Evolutionary conservation across 2,888 invertebrate species (phyloP), one percentile per base, ranked within the genome.

Genomic region (Ochropleura plecta): DNA sequence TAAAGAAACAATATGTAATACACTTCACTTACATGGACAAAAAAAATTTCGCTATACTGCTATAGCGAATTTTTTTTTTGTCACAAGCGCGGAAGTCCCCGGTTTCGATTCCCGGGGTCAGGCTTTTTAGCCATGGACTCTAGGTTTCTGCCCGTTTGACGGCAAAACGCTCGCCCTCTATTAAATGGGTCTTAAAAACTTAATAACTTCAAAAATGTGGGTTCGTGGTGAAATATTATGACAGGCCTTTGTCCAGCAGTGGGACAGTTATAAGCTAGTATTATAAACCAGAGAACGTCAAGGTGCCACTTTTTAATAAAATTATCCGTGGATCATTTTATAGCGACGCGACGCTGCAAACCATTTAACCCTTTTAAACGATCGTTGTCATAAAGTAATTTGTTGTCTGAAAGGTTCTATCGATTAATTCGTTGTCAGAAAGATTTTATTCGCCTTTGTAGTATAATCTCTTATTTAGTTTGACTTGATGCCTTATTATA

Each of bases 301-400:
- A 44, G 2, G 14, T 44, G 12, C 14, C 5, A 4, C 5, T 8
- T 40, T 10, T 49, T 30, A 40, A 40, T 63, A 49, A 63, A 55
- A 53, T 63, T 51, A 71, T 42, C 5, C 10, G 18, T 2, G 49
- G 46, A 42, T 6, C 8, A 14, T 40, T 62, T 64, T 20, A n/a
- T 5, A 55, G 5, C 46, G 55, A 75, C 10, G 5, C 46, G 55
- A 75, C 10, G 63, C 46, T 42, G 49, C 44, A 74, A 62, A 75
- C 16, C 40, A 44, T 30, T 79, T 53, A 30, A 57, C 49, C 20
- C 5, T 55, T n/a, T 62, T 49, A 62, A 67, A 66, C 53, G 66
- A 73, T 66, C 73, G 49, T 55, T 62, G 66, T 62, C 48, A 55
- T 46, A 62, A 57, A 49, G 44, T 63, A 67, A 63, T 67, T 80